phyloP scores from a whole-genome alignment of 1,140 invertebrate species.

The Drosophila pandora region DNA sequence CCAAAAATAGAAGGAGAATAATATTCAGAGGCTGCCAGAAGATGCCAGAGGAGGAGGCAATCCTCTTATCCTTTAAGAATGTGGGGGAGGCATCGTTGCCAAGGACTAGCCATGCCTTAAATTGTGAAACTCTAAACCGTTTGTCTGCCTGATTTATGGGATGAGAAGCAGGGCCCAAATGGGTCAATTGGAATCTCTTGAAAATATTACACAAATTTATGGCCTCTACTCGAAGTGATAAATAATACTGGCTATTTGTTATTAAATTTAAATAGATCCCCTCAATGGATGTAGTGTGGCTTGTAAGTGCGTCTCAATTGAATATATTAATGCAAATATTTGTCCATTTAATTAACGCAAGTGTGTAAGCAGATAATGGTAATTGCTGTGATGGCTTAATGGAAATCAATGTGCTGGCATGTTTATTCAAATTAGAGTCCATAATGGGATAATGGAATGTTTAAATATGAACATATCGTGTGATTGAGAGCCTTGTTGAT shows the following conservation, averaged over 20 bases:
- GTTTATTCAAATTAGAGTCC: background rate
- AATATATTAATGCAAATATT: background rate
- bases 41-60: conserved; percentile 20
- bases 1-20: conserved; percentile 41
- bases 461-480: background rate
- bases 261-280: background rate
- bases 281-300: too few species aligned
- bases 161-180: conserved; percentile 18
- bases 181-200: conserved; percentile 38
- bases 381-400: background rate
- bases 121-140: conserved; percentile 41
- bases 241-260: background rate
- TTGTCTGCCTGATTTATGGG: conserved; percentile 42
- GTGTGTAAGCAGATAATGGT: background rate
- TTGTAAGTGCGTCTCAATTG: background rate
- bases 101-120: conserved; percentile 21
- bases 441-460: background rate
- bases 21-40: conserved; percentile 34
- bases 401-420: background rate
- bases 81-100: background rate
- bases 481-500: background rate
- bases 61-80: background rate
- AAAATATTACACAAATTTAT: conserved; percentile 35
- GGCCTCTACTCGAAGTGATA: conserved; percentile 1
- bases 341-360: background rate